Conservation (phyloP, 2,888 invertebrate species). For the Andrena camellia region DNA sequence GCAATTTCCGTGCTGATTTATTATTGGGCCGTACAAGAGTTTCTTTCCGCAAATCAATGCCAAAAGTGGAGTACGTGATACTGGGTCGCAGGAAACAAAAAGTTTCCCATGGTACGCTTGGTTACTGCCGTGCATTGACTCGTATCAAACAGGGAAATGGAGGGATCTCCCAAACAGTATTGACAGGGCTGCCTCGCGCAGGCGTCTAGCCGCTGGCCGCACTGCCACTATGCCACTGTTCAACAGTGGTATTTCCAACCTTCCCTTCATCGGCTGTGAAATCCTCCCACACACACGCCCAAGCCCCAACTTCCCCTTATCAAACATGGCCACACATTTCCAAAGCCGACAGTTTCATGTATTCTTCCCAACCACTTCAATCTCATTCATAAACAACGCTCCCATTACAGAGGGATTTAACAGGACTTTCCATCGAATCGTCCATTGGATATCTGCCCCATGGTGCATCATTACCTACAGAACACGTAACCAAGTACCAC, state of each 20-base stretch:
- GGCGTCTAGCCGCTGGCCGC: slow-evolving; percentile 48
- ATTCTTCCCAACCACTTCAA: neutral
- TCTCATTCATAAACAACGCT: slow-evolving; percentile 24
- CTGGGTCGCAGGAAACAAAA: slow-evolving; percentile 39
- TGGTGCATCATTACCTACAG: neutral
- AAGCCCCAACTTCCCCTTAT: neutral
- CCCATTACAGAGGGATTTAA: slow-evolving; percentile 9
- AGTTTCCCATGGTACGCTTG: slow-evolving; percentile 30
- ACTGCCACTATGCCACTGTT: slow-evolving; percentile 40
- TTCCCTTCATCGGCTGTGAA: neutral
- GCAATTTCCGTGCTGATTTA: neutral
- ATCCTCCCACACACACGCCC: neutral
- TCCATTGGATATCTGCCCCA: neutral
- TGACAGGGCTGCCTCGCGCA: slow-evolving; percentile 68
- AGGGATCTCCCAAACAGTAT: slow-evolving; percentile 60
- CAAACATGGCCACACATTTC: neutral
- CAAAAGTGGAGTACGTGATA: slow-evolving; percentile 26
- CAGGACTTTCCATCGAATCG: neutral
- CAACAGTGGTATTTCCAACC: slow-evolving; percentile 30
- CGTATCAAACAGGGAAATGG: slow-evolving; percentile 48
- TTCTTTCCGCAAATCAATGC: slow-evolving; percentile 18
- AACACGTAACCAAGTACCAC: neutral
- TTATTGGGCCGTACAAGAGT: neutral
- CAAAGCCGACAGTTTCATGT: neutral
- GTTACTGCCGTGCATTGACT: slow-evolving; percentile 55